A percentile compares a stretch with the other conserved stretches of the same genome.
Evolutionary conservation across 2,888 invertebrate species (phyloP).

Genomic region (Dolichopus griseipennis): DNA sequence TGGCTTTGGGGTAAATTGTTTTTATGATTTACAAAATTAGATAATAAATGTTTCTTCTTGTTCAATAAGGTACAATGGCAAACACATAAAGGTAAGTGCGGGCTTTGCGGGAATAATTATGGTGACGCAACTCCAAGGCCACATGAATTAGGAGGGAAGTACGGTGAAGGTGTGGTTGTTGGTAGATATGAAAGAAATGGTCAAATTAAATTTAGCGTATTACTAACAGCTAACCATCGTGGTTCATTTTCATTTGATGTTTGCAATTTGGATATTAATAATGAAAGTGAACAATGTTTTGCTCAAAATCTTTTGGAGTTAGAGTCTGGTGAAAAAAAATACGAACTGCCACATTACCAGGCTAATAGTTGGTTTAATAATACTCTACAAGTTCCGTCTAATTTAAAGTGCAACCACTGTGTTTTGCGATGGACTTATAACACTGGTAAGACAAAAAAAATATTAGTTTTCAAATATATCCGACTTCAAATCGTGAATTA

Average conservation of each 20-base stretch:
- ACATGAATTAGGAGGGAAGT: conserved; percentile 49
- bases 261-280: conserved; percentile 43
- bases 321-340: conserved; percentile 24
- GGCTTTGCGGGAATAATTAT: conserved; percentile 49
- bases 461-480: no score
- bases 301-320: conserved; percentile 31
- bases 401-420: conserved; percentile 43
- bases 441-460: conserved; percentile 34
- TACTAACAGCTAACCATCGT: conserved; percentile 44
- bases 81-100: conserved; percentile 45
- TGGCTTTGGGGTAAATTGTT: neutral
- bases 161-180: conserved; percentile 45
- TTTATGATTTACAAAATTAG: neutral
- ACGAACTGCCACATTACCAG: conserved; percentile 18
- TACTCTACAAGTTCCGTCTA: conserved; percentile 35
- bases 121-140: conserved; percentile 41
- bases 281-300: conserved; percentile 46
- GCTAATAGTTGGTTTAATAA: conserved; percentile 20
- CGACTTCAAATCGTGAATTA: no score
- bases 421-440: conserved; percentile 46
- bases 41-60: neutral
- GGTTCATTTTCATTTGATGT: conserved; percentile 46
- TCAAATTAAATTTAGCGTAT: conserved; percentile 24
- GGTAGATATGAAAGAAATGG: conserved; percentile 35
- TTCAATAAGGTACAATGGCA: conserved; percentile 38